A percentile compares a stretch with the other conserved stretches of the same genome.
Conservation (phyloP, 2,113 vertebrate genomes). For the Cololabis saira region DNA sequence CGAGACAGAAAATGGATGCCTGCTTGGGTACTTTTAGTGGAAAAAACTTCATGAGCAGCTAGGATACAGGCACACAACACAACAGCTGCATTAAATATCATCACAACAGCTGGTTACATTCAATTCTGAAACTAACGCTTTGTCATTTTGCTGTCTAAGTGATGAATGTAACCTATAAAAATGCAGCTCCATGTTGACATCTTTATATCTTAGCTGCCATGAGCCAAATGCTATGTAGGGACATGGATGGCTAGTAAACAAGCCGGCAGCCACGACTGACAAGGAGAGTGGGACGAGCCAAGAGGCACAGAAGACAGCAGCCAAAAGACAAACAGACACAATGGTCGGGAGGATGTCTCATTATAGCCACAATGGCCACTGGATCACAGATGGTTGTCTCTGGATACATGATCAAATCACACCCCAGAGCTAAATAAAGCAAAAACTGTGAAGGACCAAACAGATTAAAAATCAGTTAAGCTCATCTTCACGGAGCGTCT, state of each 20-base stretch:
- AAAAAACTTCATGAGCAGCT: too few relatives aligned
- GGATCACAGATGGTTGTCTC: constrained; percentile 34
- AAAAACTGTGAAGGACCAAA: not conserved
- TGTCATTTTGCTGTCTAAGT: constrained; percentile 7
- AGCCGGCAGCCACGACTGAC: constrained; percentile 24
- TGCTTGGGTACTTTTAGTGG: not conserved
- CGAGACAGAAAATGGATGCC: constrained; percentile 60
- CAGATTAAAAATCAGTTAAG: not conserved
- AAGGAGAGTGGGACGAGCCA: constrained; percentile 15
- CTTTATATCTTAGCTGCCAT: constrained; percentile 22
- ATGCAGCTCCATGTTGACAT: constrained; percentile 12
- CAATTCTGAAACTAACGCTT: too few relatives aligned
- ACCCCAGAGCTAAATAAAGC: constrained; percentile 17
- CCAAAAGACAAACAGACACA: constrained; percentile 34
- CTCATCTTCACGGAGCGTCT: not conserved
- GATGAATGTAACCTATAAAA: constrained; percentile 22
- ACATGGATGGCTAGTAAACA: constrained; percentile 26
- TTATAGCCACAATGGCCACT: constrained; percentile 30
- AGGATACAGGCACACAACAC: too few relatives aligned
- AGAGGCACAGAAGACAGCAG: constrained; percentile 8
- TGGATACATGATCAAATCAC: constrained; percentile 8
- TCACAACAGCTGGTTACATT: too few relatives aligned
- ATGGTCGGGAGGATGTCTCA: constrained; percentile 13
- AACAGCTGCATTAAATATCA: too few relatives aligned
- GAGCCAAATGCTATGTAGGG: constrained; percentile 14